Base-by-base conservation (phyloP, 2,797 vertebrate genomes). In the Xenopus petersii region DNA sequence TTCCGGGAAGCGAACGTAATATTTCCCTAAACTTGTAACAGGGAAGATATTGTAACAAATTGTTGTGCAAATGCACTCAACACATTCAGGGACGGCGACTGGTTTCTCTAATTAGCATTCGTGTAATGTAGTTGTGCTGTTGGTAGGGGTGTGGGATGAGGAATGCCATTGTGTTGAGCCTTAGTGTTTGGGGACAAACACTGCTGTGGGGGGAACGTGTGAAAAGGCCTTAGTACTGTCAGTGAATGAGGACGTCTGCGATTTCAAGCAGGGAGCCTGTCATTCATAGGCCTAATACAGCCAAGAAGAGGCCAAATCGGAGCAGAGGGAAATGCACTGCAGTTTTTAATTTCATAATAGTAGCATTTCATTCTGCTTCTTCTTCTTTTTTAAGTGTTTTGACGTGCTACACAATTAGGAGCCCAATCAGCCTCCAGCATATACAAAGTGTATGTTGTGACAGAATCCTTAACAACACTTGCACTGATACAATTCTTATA, bases 171-270 rank as follows among this genome's bases (percentile, higher is more conserved):
- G 92, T 94, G 89, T 88, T 55, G 81, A 81, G 81, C 84, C 81
- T 90, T 90, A 92, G 89, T 94, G 92, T 95, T 94, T 94, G 89
- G 90, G 92, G 91, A 93, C 92, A 94, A 93, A 94, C 91, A 93
- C 92, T 89, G 89, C 89, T 91, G 86, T 81, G 90, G 91, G 87
- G 84, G 86, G 91, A 88, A 90, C 89, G 92, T 92, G 91, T 94
- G 91, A 93, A 93, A 93, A 83, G 90, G 90, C 87, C 88, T 82
- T 72, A 84, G 89, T 87, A 79, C 87, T 88, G 88, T 81, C 89
- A 86, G 86, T 92, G 89, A 94, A 94, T 92, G 90, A 89, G 88
- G 88, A 79, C 89, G 92, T 88, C 92, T 89, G 89, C 87, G 86
- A 87, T 88, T 89, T 90, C 90, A 91, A 92, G 89, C 92, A 89